A percentile compares a stretch with the other conserved stretches of the same genome.
Evolutionary conservation across 2,888 invertebrate species (phyloP).

Genomic region (Seira musarum): DNA sequence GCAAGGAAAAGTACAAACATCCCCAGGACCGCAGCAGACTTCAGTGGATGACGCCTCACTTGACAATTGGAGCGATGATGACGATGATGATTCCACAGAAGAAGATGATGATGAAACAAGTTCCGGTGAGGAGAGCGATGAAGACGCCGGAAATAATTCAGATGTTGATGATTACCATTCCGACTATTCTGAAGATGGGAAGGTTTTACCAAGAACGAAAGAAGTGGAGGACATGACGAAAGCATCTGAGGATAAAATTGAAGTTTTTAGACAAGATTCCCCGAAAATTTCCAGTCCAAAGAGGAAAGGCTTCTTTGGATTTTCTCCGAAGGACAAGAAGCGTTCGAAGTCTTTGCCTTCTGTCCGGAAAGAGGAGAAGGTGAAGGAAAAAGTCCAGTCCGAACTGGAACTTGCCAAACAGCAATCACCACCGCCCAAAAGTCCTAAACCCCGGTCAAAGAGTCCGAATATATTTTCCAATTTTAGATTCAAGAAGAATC

Average conservation of each 20-base stretch:
- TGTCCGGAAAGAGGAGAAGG: conserved; percentile 5
- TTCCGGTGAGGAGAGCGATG: background rate
- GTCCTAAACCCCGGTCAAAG: conserved; percentile 1
- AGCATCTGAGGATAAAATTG: background rate
- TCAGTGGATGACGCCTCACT: conserved; percentile 10
- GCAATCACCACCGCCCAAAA: conserved; percentile 11
- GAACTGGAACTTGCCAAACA: background rate
- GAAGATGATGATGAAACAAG: conserved; percentile 20
- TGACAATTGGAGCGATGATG: no score
- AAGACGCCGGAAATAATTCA: no score
- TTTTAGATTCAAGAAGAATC: conserved; percentile 7
- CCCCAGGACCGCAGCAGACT: background rate
- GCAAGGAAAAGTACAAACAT: background rate
- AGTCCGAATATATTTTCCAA: background rate
- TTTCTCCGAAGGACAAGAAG: conserved; percentile 25
- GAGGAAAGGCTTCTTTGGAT: conserved; percentile 41
- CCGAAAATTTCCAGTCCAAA: conserved; percentile 39
- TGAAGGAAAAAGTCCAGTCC: background rate
- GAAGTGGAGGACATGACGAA: background rate
- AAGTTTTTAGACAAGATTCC: no score
- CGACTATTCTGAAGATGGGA: no score
- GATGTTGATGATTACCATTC: no score
- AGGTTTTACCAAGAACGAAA: conserved; percentile 9
- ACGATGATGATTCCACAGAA: conserved; percentile 8
- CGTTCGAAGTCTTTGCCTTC: conserved; percentile 20